Evolutionary conservation across 1,140 invertebrate species (phyloP), one percentile per base, ranked within the genome.

Genomic region (Monomorium pharaonis): DNA sequence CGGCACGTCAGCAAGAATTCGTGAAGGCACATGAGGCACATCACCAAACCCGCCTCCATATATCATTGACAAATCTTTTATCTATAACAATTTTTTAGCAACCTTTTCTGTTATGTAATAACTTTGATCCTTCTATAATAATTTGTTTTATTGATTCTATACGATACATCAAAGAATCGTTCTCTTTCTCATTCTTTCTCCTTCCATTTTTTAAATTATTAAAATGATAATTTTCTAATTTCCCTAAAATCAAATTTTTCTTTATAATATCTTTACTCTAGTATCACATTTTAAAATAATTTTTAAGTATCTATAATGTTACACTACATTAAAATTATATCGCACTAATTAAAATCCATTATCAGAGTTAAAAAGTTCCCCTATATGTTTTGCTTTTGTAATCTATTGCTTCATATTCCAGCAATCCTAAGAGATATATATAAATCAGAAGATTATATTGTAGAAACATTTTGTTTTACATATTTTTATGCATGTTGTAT

Each of bases 1-100:
- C 33, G 80, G 85, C 87, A 89, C 88, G 21, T 86, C 86, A 49
- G n/a, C 88, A 75, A 87, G 30, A 87, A 74, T 47, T 58, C 62
- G 83, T 30, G 69, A 51, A 58, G 77, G 44, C 76, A 69, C 51
- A 80, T 70, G 51, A 85, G 21, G 62, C 63, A 81, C 62, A 78
- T 67, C 6, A 33, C n/a, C 16, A 63, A 65, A 56, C 16, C 33
- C 33, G 9, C n/a, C n/a, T 63, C 3, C 21, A 30, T 42, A 58
- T 76, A 76, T 84, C 12, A 47, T 51, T 70, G 14, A 42, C 9
- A 44, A 44, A 77, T 27, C 10, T 76, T n/a, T n/a, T 14, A 14
- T n/a, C 33, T 12, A 49, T 1, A 49, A 49, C 63, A 44, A 49
- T 77, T 42, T 27, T 16, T 37, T 27, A 51, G 37, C 12, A 1